Evolutionary conservation across 2,113 vertebrate species (phyloP).

Genomic region (Chrysemys picta): DNA sequence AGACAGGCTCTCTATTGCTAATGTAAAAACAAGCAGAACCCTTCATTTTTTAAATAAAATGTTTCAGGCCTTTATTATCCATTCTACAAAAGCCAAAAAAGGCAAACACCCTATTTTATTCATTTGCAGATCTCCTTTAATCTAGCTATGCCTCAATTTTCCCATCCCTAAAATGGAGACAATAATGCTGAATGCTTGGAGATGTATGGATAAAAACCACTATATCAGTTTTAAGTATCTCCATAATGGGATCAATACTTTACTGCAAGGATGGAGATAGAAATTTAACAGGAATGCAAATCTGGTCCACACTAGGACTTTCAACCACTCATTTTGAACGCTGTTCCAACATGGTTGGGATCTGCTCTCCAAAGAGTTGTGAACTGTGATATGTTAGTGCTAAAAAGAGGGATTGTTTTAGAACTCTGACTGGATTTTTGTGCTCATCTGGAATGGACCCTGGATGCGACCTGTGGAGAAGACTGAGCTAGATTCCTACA

Average conservation of each 20-base stretch:
- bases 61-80: background rate
- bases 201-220: background rate
- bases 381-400: background rate
- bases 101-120: background rate
- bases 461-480: rapidly evolving
- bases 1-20: background rate
- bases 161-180: background rate
- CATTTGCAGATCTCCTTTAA: background rate
- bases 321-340: background rate
- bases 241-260: background rate
- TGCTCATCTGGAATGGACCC: background rate
- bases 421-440: background rate
- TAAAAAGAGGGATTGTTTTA: background rate
- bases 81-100: background rate
- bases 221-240: background rate
- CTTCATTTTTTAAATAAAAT: background rate
- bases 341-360: background rate
- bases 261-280: background rate
- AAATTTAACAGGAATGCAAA: background rate
- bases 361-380: rapidly evolving
- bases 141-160: background rate
- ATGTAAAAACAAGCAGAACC: background rate
- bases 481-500: background rate
- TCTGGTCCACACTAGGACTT: background rate
- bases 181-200: constrained; percentile 1